Conservation (phyloP, 2,113 vertebrate species). For the Cyprinodon tularosa region DNA sequence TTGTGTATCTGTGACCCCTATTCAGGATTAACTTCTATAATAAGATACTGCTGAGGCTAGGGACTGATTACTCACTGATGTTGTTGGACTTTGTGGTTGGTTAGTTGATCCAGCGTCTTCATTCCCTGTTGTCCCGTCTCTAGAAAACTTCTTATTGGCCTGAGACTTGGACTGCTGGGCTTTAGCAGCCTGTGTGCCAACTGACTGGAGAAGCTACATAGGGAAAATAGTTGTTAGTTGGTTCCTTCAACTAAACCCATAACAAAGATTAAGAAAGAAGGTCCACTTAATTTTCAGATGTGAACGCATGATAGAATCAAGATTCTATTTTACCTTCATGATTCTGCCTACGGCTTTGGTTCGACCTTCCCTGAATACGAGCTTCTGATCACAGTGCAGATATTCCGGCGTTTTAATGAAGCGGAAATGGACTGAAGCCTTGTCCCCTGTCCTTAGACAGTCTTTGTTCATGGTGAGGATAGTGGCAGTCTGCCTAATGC, state of each 20-base stretch:
- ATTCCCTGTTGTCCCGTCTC: constrained; percentile 69
- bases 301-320: not conserved
- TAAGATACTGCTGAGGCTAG: not conserved
- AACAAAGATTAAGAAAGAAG: not conserved
- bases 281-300: no score
- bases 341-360: constrained; percentile 97
- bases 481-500: constrained; percentile 94
- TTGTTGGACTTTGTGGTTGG: constrained; percentile 68
- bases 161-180: constrained; percentile 92
- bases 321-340: constrained; percentile 84
- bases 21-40: not conserved
- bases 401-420: constrained; percentile 98
- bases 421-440: constrained; percentile 93
- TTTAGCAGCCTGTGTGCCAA: constrained; percentile 89
- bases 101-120: constrained; percentile 65
- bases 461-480: constrained; percentile 96
- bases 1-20: not conserved
- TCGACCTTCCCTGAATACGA: constrained; percentile 95
- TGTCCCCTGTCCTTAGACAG: constrained; percentile 94
- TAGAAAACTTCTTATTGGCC: constrained; percentile 83
- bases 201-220: constrained; percentile 88
- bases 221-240: not conserved
- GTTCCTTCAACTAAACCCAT: not conserved
- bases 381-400: constrained; percentile 92
- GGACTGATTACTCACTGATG: constrained; percentile 58